Evolutionary conservation across 2,797 vertebrate species (phyloP).

Genomic region (Mico argentatus): DNA sequence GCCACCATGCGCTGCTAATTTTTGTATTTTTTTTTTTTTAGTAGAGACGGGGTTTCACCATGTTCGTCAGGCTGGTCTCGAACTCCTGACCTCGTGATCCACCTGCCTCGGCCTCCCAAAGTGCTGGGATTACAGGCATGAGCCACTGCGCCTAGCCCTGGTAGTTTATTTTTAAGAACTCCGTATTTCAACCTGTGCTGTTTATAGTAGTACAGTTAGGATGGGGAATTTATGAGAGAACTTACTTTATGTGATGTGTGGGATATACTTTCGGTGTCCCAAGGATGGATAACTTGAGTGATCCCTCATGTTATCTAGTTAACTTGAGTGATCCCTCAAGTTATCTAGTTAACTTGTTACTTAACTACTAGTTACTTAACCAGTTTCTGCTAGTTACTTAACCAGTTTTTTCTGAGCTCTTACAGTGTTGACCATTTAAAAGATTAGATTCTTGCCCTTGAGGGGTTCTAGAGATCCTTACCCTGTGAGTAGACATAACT

Average conservation of each 20-base stretch:
- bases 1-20: too few relatives aligned
- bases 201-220: background rate
- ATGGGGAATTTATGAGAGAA: slow-evolving; percentile 5
- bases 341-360: background rate
- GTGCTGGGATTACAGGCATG: too few relatives aligned
- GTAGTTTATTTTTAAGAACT: slow-evolving; percentile 20
- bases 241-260: background rate
- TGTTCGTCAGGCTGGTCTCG: too few relatives aligned
- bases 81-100: too few relatives aligned
- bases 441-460: slow-evolving; percentile 17
- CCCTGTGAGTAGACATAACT: background rate
- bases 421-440: background rate
- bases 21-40: too few relatives aligned
- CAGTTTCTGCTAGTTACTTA: background rate
- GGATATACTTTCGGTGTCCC: background rate
- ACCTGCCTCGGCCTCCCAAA: too few relatives aligned
- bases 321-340: background rate
- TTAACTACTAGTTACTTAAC: background rate
- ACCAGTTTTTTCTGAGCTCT: background rate
- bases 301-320: background rate
- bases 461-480: background rate
- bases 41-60: too few relatives aligned
- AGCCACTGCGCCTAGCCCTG: background rate
- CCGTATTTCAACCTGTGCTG: background rate
- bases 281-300: background rate